Percentiles rank a stretch among this genome's conserved stretches.
phyloP scores from a whole-genome alignment of 2,797 vertebrate species.

The Smutsia gigantea region DNA sequence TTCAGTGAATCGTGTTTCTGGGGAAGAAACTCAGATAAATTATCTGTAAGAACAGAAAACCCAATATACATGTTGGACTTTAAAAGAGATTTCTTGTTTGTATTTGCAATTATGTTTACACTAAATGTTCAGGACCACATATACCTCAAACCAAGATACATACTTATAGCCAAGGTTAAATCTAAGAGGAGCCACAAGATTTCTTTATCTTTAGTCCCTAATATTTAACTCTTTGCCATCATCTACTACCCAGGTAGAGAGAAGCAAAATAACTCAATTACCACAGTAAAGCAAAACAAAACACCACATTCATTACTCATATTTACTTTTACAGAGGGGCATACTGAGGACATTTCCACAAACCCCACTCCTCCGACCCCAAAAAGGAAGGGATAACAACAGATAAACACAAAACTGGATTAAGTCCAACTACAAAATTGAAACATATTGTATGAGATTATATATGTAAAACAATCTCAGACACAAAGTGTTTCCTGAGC shows the following conservation, averaged over 20 bases:
- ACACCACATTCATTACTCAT: not conserved
- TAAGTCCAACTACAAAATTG: not conserved
- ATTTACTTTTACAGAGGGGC: not conserved
- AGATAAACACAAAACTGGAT: not conserved
- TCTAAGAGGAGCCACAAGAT: not conserved
- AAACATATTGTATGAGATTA: not conserved
- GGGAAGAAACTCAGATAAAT: not conserved
- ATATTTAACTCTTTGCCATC: not conserved
- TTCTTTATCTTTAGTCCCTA: not conserved
- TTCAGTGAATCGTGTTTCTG: not conserved
- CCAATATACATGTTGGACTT: not conserved
- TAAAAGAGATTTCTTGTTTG: not conserved
- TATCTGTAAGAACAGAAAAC: not conserved
- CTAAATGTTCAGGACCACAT: not conserved
- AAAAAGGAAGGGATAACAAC: not conserved
- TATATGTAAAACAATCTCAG: not conserved
- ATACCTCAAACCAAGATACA: not conserved
- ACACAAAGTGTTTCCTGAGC: not conserved
- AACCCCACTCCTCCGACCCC: fast-evolving
- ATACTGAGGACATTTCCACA: not conserved
- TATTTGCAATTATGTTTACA: not conserved
- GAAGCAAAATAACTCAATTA: not conserved
- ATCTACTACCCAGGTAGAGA: not conserved
- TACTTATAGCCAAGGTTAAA: not conserved
- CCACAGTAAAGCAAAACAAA: not conserved